Percentiles rank a stretch among this genome's conserved stretches.
Conservation (phyloP, 2,113 vertebrate species). For the Nerophis ophidion region DNA sequence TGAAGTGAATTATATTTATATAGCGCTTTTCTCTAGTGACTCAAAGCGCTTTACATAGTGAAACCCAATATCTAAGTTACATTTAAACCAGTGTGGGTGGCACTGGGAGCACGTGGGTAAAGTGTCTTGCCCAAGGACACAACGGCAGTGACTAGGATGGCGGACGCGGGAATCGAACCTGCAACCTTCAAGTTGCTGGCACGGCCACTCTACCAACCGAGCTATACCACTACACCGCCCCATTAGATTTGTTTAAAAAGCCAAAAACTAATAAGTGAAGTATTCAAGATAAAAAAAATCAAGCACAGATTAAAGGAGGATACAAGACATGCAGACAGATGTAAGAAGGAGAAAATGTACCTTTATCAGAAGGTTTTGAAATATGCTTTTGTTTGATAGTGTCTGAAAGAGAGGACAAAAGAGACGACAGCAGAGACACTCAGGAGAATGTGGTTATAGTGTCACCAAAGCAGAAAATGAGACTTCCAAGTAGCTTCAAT, state of each 20-base stretch:
- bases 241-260: not conserved
- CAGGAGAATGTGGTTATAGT: constrained; percentile 19
- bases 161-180: too few relatives aligned
- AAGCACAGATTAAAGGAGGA: constrained; percentile 36
- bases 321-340: constrained; percentile 31
- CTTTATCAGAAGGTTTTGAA: constrained; percentile 95
- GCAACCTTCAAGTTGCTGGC: too few relatives aligned
- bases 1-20: too few relatives aligned
- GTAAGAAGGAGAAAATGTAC: constrained; percentile 77
- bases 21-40: too few relatives aligned
- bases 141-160: too few relatives aligned
- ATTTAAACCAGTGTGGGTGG: too few relatives aligned
- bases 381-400: constrained; percentile 98
- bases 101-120: too few relatives aligned
- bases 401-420: constrained; percentile 90
- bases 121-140: too few relatives aligned
- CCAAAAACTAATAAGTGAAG: not conserved
- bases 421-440: constrained; percentile 45
- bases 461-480: constrained; percentile 17
- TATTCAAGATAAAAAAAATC: not conserved
- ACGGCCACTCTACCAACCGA: too few relatives aligned
- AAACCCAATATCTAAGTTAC: too few relatives aligned
- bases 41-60: too few relatives aligned
- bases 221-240: too few relatives aligned
- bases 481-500: not conserved